Evolutionary conservation across 2,888 invertebrate genomes (phyloP).

Genomic region (Schrankia costaestrigalis): DNA sequence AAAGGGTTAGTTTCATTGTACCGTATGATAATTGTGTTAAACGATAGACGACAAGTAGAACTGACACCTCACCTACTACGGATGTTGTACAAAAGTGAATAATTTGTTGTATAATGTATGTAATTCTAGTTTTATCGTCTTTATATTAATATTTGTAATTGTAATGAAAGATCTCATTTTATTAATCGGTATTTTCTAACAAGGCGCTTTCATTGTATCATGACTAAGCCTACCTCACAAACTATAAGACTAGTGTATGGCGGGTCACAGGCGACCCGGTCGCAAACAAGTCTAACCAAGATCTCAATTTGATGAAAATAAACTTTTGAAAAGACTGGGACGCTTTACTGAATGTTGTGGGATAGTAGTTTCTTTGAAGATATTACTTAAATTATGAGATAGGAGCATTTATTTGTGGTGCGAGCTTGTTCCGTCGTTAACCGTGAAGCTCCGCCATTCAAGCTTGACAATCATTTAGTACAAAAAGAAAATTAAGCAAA

Average conservation of each 20-base stretch:
- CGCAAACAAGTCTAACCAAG: conserved; percentile 77
- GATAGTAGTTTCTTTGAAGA: conserved; percentile 77
- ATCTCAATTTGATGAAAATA: conserved; percentile 81
- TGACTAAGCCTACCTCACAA: conserved; percentile 81
- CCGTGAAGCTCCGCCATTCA: conserved; percentile 54
- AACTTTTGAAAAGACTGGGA: conserved; percentile 80
- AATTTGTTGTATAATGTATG: conserved; percentile 78
- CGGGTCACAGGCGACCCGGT: conserved; percentile 47
- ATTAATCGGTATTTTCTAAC: conserved; percentile 81
- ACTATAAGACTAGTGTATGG: conserved; percentile 65
- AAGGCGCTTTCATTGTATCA: conserved; percentile 81
- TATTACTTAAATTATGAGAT: conserved; percentile 79
- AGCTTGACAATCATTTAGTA: conserved; percentile 69
- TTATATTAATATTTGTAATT: conserved; percentile 79
- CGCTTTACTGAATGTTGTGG: conserved; percentile 81
- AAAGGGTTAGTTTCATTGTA: conserved; percentile 68
- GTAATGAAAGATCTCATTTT: conserved; percentile 81
- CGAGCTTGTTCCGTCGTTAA: conserved; percentile 46
- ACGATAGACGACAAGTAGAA: conserved; percentile 52
- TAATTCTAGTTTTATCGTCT: conserved; percentile 78
- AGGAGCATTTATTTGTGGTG: conserved; percentile 74
- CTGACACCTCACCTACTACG: conserved; percentile 52
- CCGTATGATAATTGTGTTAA: conserved; percentile 58
- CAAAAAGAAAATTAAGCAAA: conserved; percentile 75
- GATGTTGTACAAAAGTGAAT: conserved; percentile 71